These are phyloP conservation scores for Guaruba guarouba DNA, from an alignment of 2,113 vertebrate species.

Conservation along the genomic window DNA sequence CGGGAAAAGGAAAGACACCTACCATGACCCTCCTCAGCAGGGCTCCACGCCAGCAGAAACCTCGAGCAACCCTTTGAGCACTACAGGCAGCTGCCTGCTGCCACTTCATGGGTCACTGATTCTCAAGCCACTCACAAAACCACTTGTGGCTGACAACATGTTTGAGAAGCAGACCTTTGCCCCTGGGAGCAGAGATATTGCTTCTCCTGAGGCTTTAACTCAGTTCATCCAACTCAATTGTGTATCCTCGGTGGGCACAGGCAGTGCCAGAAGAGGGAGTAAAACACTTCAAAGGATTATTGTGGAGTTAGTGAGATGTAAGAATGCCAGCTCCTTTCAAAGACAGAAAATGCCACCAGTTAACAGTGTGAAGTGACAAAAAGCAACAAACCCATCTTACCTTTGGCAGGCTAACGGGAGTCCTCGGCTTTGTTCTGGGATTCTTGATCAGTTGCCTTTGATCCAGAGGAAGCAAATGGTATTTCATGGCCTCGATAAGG, in stretches of 20 bases:
- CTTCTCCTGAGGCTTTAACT: background rate
- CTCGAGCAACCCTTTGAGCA: background rate
- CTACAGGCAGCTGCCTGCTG: background rate
- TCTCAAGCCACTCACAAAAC: background rate
- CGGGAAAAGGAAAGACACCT: background rate
- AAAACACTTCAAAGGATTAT: background rate
- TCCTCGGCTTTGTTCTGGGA: constrained; percentile 90
- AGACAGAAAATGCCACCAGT: background rate
- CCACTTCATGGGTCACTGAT: rapidly evolving
- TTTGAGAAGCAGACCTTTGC: background rate
- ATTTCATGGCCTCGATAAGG: constrained; percentile 97
- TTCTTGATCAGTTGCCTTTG: constrained; percentile 95
- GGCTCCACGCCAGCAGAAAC: background rate
- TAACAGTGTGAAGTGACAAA: background rate
- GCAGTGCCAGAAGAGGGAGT: background rate
- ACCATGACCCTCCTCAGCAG: background rate
- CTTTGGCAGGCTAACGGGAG: constrained; percentile 91
- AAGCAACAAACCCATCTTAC: constrained; percentile 44
- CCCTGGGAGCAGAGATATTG: background rate
- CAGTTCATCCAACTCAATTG: background rate
- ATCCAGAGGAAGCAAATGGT: constrained; percentile 93
- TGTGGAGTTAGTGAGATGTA: background rate
- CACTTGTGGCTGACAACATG: background rate
- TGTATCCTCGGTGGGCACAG: rapidly evolving
- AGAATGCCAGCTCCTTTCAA: background rate